phyloP scores from a whole-genome alignment of 2,888 invertebrate species.

The Drosophila fulvimacula region DNA sequence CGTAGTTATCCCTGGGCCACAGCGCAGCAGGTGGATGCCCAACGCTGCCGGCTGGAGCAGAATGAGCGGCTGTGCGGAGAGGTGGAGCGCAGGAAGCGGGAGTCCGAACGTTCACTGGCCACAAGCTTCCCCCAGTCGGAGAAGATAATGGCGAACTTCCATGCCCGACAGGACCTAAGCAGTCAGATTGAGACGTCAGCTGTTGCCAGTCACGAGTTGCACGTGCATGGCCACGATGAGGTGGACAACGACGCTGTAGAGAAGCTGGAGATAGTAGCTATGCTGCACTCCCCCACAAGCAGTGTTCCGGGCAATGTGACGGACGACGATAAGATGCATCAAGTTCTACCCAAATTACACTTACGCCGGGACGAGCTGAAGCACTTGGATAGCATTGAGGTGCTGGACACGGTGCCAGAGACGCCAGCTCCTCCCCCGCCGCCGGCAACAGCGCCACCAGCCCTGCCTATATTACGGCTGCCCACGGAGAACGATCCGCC shows the following conservation, averaged over 20 bases:
- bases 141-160: slow-evolving; percentile 82
- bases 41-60: slow-evolving; percentile 65
- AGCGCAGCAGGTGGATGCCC: slow-evolving; percentile 79
- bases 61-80: slow-evolving; percentile 71
- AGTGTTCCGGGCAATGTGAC: slow-evolving; percentile 64
- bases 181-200: background rate
- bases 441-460: slow-evolving; percentile 63
- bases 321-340: slow-evolving; percentile 81
- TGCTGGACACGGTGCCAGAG: slow-evolving; percentile 83
- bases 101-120: slow-evolving; percentile 72
- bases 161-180: slow-evolving; percentile 31
- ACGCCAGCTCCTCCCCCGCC: slow-evolving; percentile 86
- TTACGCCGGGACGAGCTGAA: slow-evolving; percentile 42
- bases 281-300: slow-evolving; percentile 52
- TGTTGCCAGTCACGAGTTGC: slow-evolving; percentile 56
- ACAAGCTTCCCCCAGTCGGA: slow-evolving; percentile 82
- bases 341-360: slow-evolving; percentile 49
- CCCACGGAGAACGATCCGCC: slow-evolving; percentile 40
- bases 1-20: slow-evolving; percentile 90
- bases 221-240: slow-evolving; percentile 68
- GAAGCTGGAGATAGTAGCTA: slow-evolving; percentile 61
- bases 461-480: slow-evolving; percentile 40
- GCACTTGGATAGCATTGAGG: slow-evolving; percentile 67
- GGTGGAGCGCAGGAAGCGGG: slow-evolving; percentile 66
- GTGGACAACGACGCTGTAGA: slow-evolving; percentile 70